Base-by-base conservation (phyloP, 2,888 invertebrate genomes). In the Hydriomena furcata region DNA sequence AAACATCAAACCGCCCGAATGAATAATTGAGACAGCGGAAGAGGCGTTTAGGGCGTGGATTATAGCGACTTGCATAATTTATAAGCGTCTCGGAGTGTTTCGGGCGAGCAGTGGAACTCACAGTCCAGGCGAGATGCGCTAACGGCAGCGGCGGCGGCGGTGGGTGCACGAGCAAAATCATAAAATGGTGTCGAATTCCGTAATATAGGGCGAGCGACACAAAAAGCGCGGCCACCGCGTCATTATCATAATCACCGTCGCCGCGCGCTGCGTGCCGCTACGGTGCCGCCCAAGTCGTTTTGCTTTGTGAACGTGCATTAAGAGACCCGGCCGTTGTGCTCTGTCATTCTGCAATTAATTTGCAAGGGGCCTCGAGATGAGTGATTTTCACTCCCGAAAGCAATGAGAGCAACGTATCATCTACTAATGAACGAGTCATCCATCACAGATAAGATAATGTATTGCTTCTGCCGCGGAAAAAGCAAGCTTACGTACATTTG, bases 191-290 rank as follows among this genome's bases (percentile, higher is more conserved):
- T 84, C 82, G 84, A 82, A 82, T 73, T 81, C 75, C 76, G 79
- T 76, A 79, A 84, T 84, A 82, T 79, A 84, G 81, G 79, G 76
- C 81, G 78, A 76, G 51, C 72, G 74, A 65, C 80, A 76, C 82
- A 87, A 90, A 89, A 89, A 88, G 87, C 84, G 84, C 83, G 85
- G 79, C 84, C 71, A 84, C 82, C 82, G 73, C 82, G 82, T 86
- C 88, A 89, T 90, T 90, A 89, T 87, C 84, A 90, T 89, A 89
- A 89, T 89, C 87, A 89, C 88, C 82, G 76, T 70, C 73, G 79
- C 82, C 78, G 82, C 82, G 79, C 75, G 79, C 84, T 79, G 82
- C 82, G 79, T 82, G 82, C 76, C 81, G 77, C 76, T 72, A 68
- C 76, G 80, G 73, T 67, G 78, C 81, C 84, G 82, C 85, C 84